A percentile compares a stretch with the other conserved stretches of the same genome.
Conservation (phyloP, 2,113 vertebrate species). For the Odocoileus virginianus region DNA sequence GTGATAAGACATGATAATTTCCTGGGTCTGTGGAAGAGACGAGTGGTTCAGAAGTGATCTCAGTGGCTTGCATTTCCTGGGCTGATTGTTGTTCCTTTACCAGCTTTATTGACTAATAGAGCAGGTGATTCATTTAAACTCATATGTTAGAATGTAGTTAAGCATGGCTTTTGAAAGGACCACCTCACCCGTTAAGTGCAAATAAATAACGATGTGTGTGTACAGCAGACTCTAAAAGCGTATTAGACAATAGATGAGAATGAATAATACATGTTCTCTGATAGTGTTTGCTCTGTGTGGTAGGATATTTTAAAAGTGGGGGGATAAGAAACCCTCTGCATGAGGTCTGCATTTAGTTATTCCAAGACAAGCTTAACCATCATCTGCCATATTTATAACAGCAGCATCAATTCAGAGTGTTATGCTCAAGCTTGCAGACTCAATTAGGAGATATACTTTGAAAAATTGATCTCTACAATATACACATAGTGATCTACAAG, state of each 20-base stretch:
- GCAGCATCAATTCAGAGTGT: not conserved
- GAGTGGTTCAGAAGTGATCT: not conserved
- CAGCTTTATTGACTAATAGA: constrained; percentile 33
- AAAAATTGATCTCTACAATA: not conserved
- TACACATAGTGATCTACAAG: not conserved
- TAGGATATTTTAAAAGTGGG: not conserved
- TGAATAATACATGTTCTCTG: constrained; percentile 50
- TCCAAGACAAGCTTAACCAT: not conserved
- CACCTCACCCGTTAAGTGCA: constrained; percentile 45
- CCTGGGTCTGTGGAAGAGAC: not conserved
- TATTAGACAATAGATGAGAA: constrained; percentile 25
- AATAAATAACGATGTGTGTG: constrained; percentile 18
- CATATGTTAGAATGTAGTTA: not conserved
- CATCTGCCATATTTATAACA: not conserved
- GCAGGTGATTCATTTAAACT: constrained; percentile 48
- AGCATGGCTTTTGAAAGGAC: constrained; percentile 33
- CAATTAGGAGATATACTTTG: not conserved
- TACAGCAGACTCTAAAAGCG: constrained; percentile 34
- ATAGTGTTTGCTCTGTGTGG: not conserved
- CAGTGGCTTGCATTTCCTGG: constrained; percentile 29
- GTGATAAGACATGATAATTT: not conserved
- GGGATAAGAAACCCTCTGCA: fast-evolving
- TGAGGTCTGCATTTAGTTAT: not conserved
- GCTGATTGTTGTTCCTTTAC: constrained; percentile 35
- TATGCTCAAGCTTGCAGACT: not conserved